Percentiles rank a stretch among this genome's conserved stretches.
phyloP scores from a whole-genome alignment of 2,888 invertebrate species.

The Ctenicera cuprea region DNA sequence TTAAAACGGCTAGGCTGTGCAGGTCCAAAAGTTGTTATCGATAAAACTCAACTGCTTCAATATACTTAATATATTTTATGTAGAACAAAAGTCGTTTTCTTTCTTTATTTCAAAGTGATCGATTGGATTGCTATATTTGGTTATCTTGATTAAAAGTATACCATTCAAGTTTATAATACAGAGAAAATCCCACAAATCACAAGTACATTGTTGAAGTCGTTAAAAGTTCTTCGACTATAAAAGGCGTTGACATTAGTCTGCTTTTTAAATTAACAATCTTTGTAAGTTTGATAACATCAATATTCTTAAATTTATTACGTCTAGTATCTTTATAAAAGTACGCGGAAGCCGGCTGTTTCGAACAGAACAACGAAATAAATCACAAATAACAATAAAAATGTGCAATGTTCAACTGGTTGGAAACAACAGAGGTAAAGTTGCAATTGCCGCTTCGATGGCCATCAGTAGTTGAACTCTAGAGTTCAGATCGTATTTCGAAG shows the following conservation, averaged over 20 bases:
- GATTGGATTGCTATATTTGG: no score
- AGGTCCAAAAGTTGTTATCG: no score
- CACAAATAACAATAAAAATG: constrained; percentile 34
- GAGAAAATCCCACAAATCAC: background rate
- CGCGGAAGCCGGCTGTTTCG: constrained; percentile 18
- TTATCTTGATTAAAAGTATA: no score
- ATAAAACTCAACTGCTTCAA: no score
- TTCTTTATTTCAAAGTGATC: no score
- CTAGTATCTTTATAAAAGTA: constrained; percentile 6
- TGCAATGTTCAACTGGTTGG: constrained; percentile 33
- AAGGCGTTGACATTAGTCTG: constrained; percentile 23
- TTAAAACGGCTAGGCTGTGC: no score
- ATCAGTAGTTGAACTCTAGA: constrained; percentile 12
- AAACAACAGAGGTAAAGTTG: constrained; percentile 36
- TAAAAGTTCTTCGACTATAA: constrained; percentile 17
- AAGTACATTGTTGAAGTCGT: background rate
- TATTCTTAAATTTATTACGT: constrained; percentile 24
- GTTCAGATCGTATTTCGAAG: constrained; percentile 19
- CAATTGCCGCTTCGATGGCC: constrained; percentile 27
- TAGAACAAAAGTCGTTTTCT: no score
- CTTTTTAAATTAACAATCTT: constrained; percentile 21
- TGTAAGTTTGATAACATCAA: constrained; percentile 11
- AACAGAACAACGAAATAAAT: constrained; percentile 28
- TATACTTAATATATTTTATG: no score
- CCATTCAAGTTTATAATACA: background rate